A percentile compares a stretch with the other conserved stretches of the same genome.
Conservation (phyloP, 2,113 vertebrate species). For the Isichthys henryi region DNA sequence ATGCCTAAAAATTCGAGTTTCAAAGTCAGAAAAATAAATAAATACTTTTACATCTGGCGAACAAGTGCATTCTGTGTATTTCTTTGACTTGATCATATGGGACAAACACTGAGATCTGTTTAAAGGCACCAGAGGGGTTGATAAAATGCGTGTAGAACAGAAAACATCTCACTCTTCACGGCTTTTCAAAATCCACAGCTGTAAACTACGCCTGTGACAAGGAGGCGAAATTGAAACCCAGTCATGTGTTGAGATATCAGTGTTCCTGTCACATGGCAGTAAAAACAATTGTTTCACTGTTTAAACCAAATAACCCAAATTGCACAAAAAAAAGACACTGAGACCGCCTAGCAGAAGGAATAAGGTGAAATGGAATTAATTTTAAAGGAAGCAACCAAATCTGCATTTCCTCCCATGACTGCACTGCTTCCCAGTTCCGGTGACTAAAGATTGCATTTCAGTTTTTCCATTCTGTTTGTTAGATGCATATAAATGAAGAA, state of each 20-base stretch:
- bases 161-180: background rate
- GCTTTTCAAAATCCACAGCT: slow-evolving; percentile 6
- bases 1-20: background rate
- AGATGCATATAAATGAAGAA: slow-evolving; percentile 15
- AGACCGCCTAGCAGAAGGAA: slow-evolving; percentile 46
- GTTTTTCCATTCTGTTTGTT: background rate
- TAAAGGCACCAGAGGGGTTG: background rate
- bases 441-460: background rate
- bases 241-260: slow-evolving; percentile 61
- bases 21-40: background rate
- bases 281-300: slow-evolving; percentile 60
- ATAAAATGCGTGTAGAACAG: background rate
- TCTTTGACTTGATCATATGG: background rate
- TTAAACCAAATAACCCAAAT: slow-evolving; percentile 49
- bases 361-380: background rate
- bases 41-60: background rate
- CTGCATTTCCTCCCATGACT: slow-evolving; percentile 6
- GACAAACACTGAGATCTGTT: background rate
- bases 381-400: slow-evolving; percentile 3
- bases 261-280: slow-evolving; percentile 56
- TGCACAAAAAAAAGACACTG: slow-evolving; percentile 53
- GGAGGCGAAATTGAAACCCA: slow-evolving; percentile 60
- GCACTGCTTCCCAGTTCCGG: background rate
- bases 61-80: background rate
- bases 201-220: slow-evolving; percentile 33